A percentile compares a stretch with the other conserved stretches of the same genome.
Evolutionary conservation across 1,140 invertebrate genomes (phyloP).

Genomic region (Drosophila bocqueti): DNA sequence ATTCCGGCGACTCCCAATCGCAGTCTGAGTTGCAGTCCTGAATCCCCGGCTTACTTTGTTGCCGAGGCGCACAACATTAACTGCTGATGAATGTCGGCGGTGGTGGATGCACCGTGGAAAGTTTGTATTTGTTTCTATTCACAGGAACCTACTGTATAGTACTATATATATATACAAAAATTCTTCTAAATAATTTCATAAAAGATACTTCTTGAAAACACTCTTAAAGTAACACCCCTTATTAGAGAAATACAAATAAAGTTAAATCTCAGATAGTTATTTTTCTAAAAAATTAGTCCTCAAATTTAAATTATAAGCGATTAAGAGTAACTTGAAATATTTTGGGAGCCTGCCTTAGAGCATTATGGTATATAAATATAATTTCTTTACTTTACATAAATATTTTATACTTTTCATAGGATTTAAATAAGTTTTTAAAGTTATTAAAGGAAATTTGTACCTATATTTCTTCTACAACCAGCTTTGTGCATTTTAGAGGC

Average conservation of each 20-base stretch:
- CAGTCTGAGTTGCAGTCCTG: slow-evolving; percentile 5
- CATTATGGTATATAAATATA: too few relatives aligned
- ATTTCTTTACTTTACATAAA: not conserved
- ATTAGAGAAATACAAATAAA: too few relatives aligned
- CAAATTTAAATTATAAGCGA: too few relatives aligned
- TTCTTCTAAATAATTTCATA: too few relatives aligned
- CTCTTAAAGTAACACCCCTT: too few relatives aligned
- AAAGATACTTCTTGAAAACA: too few relatives aligned
- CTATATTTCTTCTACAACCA: not conserved
- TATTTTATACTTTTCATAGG: not conserved
- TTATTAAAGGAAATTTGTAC: not conserved
- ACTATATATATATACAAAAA: too few relatives aligned
- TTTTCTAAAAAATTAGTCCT: too few relatives aligned
- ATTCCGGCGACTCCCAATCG: not conserved
- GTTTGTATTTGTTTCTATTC: not conserved
- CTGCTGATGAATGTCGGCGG: slow-evolving; percentile 75
- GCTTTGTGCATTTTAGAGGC: not conserved
- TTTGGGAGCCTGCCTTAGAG: too few relatives aligned
- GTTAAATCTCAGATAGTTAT: too few relatives aligned
- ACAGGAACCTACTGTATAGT: not conserved
- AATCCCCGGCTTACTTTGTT: slow-evolving; percentile 67
- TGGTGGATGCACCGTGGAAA: not conserved
- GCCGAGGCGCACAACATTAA: slow-evolving; percentile 80
- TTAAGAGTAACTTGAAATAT: too few relatives aligned
- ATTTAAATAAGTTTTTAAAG: not conserved